Evolutionary conservation across 2,888 invertebrate species (phyloP).

Genomic region (Orthosia gracilis): DNA sequence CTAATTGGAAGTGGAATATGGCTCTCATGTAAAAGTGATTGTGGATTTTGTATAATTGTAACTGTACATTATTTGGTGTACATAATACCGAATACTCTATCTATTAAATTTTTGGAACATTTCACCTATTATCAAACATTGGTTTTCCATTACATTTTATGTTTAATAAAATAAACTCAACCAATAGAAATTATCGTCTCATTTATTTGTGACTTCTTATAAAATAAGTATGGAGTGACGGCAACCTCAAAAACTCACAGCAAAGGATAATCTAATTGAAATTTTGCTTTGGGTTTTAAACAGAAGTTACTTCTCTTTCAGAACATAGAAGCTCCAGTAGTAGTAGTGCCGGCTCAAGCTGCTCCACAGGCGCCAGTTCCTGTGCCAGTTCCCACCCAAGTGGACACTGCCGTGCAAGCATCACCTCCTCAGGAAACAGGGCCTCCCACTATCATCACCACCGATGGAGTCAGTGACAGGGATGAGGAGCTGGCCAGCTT

Average conservation of each 20-base stretch:
- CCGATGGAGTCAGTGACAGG: conserved; percentile 54
- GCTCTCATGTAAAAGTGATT: background rate
- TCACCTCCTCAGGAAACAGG: conserved; percentile 44
- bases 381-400: conserved; percentile 50
- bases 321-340: conserved; percentile 73
- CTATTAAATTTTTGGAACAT: background rate
- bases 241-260: background rate
- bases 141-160: background rate
- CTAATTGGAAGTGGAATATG: background rate
- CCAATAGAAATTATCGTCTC: background rate
- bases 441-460: conserved; percentile 23
- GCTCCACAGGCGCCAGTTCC: conserved; percentile 50
- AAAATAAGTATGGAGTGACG: too few species aligned
- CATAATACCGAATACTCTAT: too few species aligned
- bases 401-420: conserved; percentile 60
- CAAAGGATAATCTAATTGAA: too few species aligned
- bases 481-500: conserved; percentile 64
- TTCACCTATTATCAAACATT: too few species aligned
- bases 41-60: background rate
- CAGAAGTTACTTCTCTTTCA: conserved; percentile 49
- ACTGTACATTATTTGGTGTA: too few species aligned
- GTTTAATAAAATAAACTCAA: too few species aligned
- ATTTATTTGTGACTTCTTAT: too few species aligned
- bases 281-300: background rate
- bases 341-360: conserved; percentile 25